A percentile compares a stretch with the other conserved stretches of the same genome.
These are phyloP conservation scores for Pipa parva DNA, from an alignment of 2,113 vertebrate genomes.

Conservation along the genomic window DNA sequence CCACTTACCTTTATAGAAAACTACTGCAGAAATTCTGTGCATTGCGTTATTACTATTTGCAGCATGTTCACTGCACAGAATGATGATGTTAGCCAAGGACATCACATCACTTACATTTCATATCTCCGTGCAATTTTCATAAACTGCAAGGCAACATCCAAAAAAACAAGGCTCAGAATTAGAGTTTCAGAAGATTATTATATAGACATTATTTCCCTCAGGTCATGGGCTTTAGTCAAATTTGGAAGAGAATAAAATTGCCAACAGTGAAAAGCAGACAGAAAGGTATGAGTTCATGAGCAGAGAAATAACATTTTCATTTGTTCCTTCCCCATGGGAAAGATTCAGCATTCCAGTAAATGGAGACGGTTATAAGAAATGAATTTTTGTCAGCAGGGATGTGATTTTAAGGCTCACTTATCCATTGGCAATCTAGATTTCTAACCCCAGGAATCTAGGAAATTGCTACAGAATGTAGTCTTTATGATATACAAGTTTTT, in stretches of 20 bases:
- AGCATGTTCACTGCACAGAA: slow-evolving; percentile 67
- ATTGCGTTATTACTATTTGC: slow-evolving; percentile 57
- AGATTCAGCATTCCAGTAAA: slow-evolving; percentile 92
- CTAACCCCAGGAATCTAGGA: slow-evolving; percentile 89
- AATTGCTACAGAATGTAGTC: slow-evolving; percentile 86
- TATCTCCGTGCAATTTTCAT: slow-evolving; percentile 81
- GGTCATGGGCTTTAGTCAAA: slow-evolving; percentile 96
- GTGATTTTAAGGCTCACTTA: slow-evolving; percentile 98
- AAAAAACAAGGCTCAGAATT: slow-evolving; percentile 84
- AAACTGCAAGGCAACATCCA: slow-evolving; percentile 78
- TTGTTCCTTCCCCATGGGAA: slow-evolving; percentile 94
- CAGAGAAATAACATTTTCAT: slow-evolving; percentile 99
- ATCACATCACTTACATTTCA: slow-evolving; percentile 83
- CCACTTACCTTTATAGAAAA: slow-evolving; percentile 11
- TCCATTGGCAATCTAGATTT: slow-evolving; percentile 97
- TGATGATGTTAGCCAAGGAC: slow-evolving; percentile 75
- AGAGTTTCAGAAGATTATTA: slow-evolving; percentile 94
- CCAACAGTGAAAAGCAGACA: slow-evolving; percentile 91
- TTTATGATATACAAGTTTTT: slow-evolving; percentile 83
- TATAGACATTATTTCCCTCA: slow-evolving; percentile 98
- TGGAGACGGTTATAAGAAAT: slow-evolving; percentile 98
- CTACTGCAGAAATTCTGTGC: slow-evolving; percentile 10
- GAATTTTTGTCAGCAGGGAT: slow-evolving; percentile 91
- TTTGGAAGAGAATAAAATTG: slow-evolving; percentile 97
- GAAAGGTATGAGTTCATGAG: slow-evolving; percentile 97